Percentiles rank a stretch among this genome's conserved stretches.
Conservation (phyloP, 2,113 vertebrate genomes). For the Chloropsis hardwickii region DNA sequence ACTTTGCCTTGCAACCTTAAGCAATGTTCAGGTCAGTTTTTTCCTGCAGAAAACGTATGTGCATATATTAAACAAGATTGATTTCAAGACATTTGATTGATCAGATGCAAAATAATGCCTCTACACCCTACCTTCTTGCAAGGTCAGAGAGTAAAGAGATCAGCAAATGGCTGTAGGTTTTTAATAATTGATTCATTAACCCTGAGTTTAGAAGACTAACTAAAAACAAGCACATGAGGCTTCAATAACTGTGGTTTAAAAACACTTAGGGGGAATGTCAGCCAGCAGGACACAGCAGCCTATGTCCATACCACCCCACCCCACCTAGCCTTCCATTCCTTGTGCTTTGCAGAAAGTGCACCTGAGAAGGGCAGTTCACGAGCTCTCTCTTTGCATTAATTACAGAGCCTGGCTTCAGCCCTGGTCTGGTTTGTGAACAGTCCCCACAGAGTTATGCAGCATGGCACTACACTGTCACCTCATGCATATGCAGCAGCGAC, state of each 20-base stretch:
- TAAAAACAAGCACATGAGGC: neutral
- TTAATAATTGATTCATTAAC: neutral
- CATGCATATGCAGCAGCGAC: accelerated
- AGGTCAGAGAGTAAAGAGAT: neutral
- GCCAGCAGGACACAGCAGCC: neutral
- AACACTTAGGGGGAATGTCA: neutral
- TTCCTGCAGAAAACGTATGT: neutral
- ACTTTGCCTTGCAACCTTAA: neutral
- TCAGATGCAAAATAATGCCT: neutral
- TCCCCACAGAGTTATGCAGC: neutral
- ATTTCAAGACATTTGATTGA: neutral
- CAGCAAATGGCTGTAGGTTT: neutral
- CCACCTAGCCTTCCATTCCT: neutral
- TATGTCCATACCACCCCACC: neutral
- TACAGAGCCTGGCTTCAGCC: neutral
- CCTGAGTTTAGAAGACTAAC: neutral
- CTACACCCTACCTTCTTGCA: neutral
- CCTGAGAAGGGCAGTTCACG: neutral
- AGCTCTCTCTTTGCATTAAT: neutral
- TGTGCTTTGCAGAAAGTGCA: neutral
- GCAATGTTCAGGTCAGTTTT: neutral
- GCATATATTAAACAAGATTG: neutral
- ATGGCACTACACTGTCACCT: neutral
- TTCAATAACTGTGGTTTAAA: neutral
- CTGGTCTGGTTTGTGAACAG: neutral